Evolutionary conservation across 2,113 vertebrate genomes (phyloP).

Genomic region (Sclerurus mexicanus): DNA sequence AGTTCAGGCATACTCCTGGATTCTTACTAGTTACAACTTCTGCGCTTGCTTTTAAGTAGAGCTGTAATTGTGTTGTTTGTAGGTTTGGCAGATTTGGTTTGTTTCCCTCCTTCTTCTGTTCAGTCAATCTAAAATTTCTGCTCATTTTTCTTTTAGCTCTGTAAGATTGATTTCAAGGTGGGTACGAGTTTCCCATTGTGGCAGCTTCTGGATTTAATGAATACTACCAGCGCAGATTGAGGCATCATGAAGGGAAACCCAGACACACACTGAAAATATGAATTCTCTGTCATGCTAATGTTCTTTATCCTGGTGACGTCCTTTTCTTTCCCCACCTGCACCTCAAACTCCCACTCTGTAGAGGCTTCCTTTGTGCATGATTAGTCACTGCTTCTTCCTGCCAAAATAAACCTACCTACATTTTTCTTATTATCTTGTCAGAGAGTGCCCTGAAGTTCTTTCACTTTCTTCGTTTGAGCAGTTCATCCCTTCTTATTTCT

Average conservation of each 20-base stretch:
- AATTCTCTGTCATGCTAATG: neutral
- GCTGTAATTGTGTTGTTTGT: neutral
- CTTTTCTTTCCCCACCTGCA: neutral
- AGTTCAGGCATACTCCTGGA: neutral
- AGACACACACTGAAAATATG: neutral
- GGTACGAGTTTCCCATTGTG: neutral
- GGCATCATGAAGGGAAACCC: neutral
- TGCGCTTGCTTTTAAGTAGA: neutral
- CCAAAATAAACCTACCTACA: neutral
- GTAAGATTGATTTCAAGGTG: neutral
- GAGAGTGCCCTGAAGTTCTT: neutral
- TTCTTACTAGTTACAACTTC: neutral
- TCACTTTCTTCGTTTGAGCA: neutral
- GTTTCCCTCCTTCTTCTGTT: neutral
- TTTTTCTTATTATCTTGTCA: neutral
- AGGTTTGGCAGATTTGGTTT: neutral
- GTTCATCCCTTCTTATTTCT: neutral
- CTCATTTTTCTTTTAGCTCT: neutral
- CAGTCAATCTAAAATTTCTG: neutral
- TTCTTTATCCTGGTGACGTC: neutral
- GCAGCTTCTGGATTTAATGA: neutral
- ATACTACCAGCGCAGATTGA: neutral
- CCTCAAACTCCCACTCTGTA: neutral
- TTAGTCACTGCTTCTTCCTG: constrained; percentile 5
- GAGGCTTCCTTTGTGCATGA: neutral